These are phyloP conservation scores for Hippoglossus hippoglossus DNA, from an alignment of 2,797 vertebrate genomes.

Conservation along the genomic window DNA sequence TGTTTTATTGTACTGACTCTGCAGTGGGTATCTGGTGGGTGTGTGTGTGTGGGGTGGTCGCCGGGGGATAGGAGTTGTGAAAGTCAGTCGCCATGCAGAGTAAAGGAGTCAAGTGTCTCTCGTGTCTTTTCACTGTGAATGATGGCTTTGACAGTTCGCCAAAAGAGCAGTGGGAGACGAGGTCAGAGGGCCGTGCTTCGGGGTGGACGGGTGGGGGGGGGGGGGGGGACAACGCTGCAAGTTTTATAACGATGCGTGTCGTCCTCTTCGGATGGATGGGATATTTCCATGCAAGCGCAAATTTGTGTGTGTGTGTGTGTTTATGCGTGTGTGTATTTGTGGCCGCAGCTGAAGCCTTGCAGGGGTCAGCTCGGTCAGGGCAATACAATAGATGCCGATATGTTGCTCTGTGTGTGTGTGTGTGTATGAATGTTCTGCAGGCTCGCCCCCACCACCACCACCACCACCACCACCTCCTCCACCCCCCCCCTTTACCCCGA, in stretches of 20 bases:
- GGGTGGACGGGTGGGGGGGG: slow-evolving; percentile 52
- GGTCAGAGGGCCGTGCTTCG: slow-evolving; percentile 69
- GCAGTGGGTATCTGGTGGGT: slow-evolving; percentile 33
- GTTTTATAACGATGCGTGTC: slow-evolving; percentile 56
- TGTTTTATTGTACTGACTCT: slow-evolving; percentile 23
- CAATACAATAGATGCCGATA: slow-evolving; percentile 36
- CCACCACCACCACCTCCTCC: too few relatives aligned
- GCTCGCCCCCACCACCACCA: slow-evolving; percentile 69
- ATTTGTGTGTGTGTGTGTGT: slow-evolving; percentile 31
- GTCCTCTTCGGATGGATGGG: slow-evolving; percentile 51
- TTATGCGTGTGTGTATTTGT: slow-evolving; percentile 36
- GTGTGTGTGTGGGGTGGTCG: slow-evolving; percentile 4
- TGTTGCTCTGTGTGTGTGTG: slow-evolving; percentile 42
- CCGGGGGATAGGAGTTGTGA: slow-evolving; percentile 65
- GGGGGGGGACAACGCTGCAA: slow-evolving; percentile 44
- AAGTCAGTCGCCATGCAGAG: slow-evolving; percentile 76
- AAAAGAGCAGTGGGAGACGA: slow-evolving; percentile 79
- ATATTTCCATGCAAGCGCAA: slow-evolving; percentile 43
- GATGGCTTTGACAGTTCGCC: slow-evolving; percentile 86
- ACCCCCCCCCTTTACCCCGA: slow-evolving; percentile 21
- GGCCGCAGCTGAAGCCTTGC: slow-evolving; percentile 78
- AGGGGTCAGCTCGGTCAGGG: slow-evolving; percentile 57
- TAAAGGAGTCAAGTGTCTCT: slow-evolving; percentile 79
- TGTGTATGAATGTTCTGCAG: slow-evolving; percentile 49
- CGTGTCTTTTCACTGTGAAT: slow-evolving; percentile 82